phyloP scores from a whole-genome alignment of 2,888 invertebrate genomes.

The Hylaea fasciaria region DNA sequence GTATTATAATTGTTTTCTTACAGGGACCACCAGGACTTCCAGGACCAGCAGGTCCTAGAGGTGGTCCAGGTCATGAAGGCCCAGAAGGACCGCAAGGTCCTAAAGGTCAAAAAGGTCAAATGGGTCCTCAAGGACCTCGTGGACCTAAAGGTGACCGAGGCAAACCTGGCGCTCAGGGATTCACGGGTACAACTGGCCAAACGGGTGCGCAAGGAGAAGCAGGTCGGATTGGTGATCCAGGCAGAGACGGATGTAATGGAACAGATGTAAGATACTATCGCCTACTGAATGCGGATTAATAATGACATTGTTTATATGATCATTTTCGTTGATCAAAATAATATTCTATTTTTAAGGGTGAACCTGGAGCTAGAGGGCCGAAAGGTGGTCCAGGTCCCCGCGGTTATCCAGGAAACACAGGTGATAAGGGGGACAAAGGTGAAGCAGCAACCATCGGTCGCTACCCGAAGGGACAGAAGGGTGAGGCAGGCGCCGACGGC shows the following conservation, averaged over 20 bases:
- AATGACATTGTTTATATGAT: neutral
- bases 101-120: conserved; percentile 95
- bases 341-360: conserved; percentile 82
- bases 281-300: neutral
- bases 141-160: conserved; percentile 95
- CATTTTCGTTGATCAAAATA: too few species aligned
- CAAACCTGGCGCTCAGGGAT: conserved; percentile 94
- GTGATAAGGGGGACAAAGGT: conserved; percentile 91
- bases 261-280: conserved; percentile 89
- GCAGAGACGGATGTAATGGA: conserved; percentile 98
- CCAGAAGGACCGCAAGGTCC: conserved; percentile 93
- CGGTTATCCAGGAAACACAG: conserved; percentile 88
- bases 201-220: conserved; percentile 88
- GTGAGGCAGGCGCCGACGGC: conserved; percentile 92
- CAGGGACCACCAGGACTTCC: conserved; percentile 90
- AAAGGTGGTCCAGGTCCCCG: conserved; percentile 90
- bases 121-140: conserved; percentile 91
- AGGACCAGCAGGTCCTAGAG: conserved; percentile 90
- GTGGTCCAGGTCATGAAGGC: conserved; percentile 92
- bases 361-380: conserved; percentile 88
- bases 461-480: conserved; percentile 92
- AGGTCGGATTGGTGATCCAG: conserved; percentile 92
- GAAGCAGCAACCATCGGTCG: conserved; percentile 90
- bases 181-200: conserved; percentile 92
- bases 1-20: conserved; percentile 17